These are phyloP conservation scores for Euplagia quadripunctaria DNA, from an alignment of 2,888 invertebrate genomes.

Conservation along the genomic window DNA sequence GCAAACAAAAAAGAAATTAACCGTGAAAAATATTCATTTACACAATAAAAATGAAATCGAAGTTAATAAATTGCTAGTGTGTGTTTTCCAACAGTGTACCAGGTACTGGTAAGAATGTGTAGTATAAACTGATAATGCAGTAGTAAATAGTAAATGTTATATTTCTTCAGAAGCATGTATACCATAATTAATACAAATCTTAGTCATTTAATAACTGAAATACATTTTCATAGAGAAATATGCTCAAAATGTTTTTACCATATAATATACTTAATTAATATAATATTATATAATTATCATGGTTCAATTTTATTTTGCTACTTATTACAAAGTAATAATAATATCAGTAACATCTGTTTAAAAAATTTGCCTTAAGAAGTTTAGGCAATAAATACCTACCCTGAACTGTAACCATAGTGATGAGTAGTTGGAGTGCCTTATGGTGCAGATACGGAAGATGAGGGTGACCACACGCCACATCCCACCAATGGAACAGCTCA, in stretches of 20 bases:
- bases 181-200: neutral
- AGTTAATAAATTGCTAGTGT: slow-evolving; percentile 11
- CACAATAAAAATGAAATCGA: neutral
- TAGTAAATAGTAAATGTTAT: slow-evolving; percentile 7
- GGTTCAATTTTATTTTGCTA: neutral
- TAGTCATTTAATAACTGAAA: neutral
- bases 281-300: too few relatives aligned
- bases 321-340: neutral
- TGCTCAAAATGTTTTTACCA: neutral
- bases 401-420: slow-evolving; percentile 1
- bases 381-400: slow-evolving; percentile 8
- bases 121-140: neutral
- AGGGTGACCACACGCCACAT: slow-evolving; percentile 6
- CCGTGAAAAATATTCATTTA: neutral
- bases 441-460: slow-evolving; percentile 53
- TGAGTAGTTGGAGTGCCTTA: slow-evolving; percentile 37
- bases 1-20: neutral
- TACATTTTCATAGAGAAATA: neutral
- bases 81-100: slow-evolving; percentile 9
- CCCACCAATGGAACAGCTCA: neutral
- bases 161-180: slow-evolving; percentile 7
- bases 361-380: neutral
- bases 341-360: neutral
- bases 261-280: neutral
- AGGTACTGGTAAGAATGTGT: slow-evolving; percentile 12